These are phyloP conservation scores for Mus musculus DNA, from an alignment of 2,113 vertebrate species.

Conservation along the genomic window GRCm39 chr7:19503501-19504000, in stretches of 20 bases:
- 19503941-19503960: not conserved
- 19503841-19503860: not conserved
- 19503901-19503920: not conserved
- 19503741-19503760: constrained; percentile 38
- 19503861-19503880: not conserved
- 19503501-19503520: constrained; percentile 22
- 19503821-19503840: not conserved
- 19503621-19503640: too few species aligned
- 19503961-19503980: not conserved
- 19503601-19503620: not conserved
- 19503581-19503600: not conserved
- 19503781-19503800: not conserved
- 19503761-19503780: not conserved
- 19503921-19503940: not conserved
- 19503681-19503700: not conserved
- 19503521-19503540: constrained; percentile 48
- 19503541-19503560: constrained; percentile 29
- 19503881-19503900: not conserved
- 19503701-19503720: constrained; percentile 60
- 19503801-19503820: not conserved
- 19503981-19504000: not conserved
- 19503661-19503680: not conserved
- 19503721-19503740: constrained; percentile 50
- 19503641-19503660: not conserved
- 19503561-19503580: constrained; percentile 11